Evolutionary conservation across 2,888 invertebrate species (phyloP).

Genomic region (Thera obeliscata): DNA sequence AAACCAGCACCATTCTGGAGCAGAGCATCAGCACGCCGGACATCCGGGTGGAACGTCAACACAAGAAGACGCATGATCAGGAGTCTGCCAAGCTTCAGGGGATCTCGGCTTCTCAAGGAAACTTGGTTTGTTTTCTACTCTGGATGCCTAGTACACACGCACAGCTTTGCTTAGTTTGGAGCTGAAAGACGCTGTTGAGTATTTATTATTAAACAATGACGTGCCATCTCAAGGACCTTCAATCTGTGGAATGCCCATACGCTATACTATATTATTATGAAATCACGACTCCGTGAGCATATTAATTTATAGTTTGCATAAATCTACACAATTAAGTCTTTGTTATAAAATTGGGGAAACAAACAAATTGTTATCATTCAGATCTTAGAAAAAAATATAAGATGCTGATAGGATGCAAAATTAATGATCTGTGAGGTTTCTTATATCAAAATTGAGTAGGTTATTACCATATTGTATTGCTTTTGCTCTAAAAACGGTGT

Average conservation of each 20-base stretch:
- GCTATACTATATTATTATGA: not conserved
- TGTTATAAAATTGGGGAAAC: not conserved
- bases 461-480: too few relatives aligned
- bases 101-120: slow-evolving; percentile 57
- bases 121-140: slow-evolving; percentile 43
- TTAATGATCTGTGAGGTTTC: not conserved
- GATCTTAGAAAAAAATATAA: not conserved
- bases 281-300: not conserved
- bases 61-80: slow-evolving; percentile 26
- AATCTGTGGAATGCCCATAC: not conserved
- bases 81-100: slow-evolving; percentile 40
- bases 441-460: not conserved
- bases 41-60: slow-evolving; percentile 32
- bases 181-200: too few relatives aligned
- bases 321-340: not conserved
- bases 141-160: not conserved
- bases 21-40: slow-evolving; percentile 56
- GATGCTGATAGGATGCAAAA: not conserved
- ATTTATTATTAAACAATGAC: too few relatives aligned
- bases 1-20: slow-evolving; percentile 42
- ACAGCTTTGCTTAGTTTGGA: not conserved
- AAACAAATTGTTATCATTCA: not conserved
- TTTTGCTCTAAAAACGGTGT: not conserved
- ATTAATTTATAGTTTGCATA: not conserved
- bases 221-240: not conserved